Conservation (phyloP, 2,113 vertebrate species). For the Labrus mixtus region DNA sequence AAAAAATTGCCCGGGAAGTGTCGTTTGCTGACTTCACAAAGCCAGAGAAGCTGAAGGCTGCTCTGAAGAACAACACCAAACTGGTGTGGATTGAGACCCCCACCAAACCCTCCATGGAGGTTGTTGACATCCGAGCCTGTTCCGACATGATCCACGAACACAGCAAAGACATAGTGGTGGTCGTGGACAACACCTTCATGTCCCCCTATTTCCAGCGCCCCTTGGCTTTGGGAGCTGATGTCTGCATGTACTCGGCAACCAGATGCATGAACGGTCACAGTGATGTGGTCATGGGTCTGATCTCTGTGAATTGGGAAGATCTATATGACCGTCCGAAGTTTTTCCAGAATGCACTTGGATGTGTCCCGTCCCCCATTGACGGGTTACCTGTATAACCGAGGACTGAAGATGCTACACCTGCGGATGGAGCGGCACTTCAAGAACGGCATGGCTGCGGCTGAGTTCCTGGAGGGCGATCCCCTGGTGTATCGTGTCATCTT, state of each 20-base stretch:
- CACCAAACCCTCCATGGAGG: conserved; percentile 92
- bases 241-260: conserved; percentile 95
- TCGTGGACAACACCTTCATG: conserved; percentile 97
- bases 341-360: conserved; percentile 92
- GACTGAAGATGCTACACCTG: conserved; percentile 92
- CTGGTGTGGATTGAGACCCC: conserved; percentile 95
- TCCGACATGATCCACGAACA: conserved; percentile 82
- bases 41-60: conserved; percentile 83
- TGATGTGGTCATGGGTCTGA: conserved; percentile 94
- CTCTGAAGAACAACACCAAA: conserved; percentile 92
- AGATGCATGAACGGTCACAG: conserved; percentile 99
- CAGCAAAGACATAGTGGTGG: conserved; percentile 87
- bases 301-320: conserved; percentile 86
- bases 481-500: conserved; percentile 90
- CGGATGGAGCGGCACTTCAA: conserved; percentile 94
- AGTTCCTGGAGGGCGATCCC: conserved; percentile 87
- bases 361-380: conserved; percentile 93
- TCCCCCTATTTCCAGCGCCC: conserved; percentile 97
- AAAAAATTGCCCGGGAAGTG: conserved; percentile 79
- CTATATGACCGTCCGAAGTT: conserved; percentile 88
- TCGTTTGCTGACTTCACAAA: conserved; percentile 89
- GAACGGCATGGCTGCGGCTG: conserved; percentile 87
- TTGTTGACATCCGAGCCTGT: conserved; percentile 90
- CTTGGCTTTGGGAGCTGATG: conserved; percentile 92
- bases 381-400: conserved; percentile 92